Evolutionary conservation across 2,113 vertebrate genomes (phyloP), one percentile per base, ranked within the genome.

Genomic region (Casuarius casuarius): DNA sequence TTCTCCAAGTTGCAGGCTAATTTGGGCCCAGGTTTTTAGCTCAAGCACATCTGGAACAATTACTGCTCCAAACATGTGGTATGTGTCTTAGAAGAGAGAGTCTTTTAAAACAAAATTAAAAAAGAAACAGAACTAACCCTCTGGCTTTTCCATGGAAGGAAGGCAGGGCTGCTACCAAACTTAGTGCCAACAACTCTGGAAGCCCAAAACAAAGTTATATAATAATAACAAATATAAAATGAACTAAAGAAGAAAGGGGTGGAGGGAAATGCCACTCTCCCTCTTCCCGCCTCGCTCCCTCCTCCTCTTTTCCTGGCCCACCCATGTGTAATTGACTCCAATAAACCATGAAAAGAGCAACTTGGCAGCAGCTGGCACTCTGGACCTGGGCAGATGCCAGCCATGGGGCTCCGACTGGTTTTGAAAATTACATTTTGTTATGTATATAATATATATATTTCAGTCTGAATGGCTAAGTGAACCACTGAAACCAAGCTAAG

Each of bases 271-370:
- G 25, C 54, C 2, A 0, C n/a, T 70, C 2, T 94, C 20, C 29
- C 9, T 42, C 58, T 74, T 44, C 29, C 84, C 0, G 0, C 70
- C 52, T 61, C 7, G 2, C 59, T 76, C 78, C 35, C 40, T 75
- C 20, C 48, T 84, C 23, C 38, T 77, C 48, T 89, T 71, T 49
- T 68, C 48, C 81, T 75, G 71, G 84, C 91, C 93, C 86, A 89
- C 79, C 70, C 67, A 12, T n/a, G 38, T 78, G 44, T 88, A 58
- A 52, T 33, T 88, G 61, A 75, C 65, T 92, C 54, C 58, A 92
- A 67, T 68, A 94, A 94, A 65, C 81, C 89, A 90, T 49, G 87
- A 89, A 91, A 95, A 93, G 84, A 96, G 40, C 68, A 93, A 42
- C 65, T 86, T 88, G 75, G 84, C 92, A 85, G 88, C 77, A 87